A percentile compares a stretch with the other conserved stretches of the same genome.
Evolutionary conservation across 2,113 vertebrate genomes (phyloP).

Genomic region (Sardina pilchardus): DNA sequence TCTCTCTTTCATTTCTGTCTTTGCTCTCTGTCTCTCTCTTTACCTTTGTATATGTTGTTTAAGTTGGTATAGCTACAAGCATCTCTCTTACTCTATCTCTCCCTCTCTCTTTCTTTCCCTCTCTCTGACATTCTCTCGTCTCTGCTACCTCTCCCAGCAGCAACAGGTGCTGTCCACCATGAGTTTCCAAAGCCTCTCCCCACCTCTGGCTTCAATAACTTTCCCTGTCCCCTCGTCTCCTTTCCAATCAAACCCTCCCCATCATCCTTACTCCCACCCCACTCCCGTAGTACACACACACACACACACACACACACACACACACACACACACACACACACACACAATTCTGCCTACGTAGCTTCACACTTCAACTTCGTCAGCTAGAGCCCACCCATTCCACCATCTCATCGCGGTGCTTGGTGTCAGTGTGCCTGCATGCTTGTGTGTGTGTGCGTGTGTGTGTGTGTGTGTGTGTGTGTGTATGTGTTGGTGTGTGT

Average conservation of each 20-base stretch:
- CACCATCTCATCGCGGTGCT: background rate
- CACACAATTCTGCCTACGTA: background rate
- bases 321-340: background rate
- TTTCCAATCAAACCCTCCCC: background rate
- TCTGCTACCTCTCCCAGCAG: background rate
- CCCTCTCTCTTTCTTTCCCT: constrained; percentile 13
- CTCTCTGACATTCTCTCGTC: background rate
- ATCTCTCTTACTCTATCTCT: background rate
- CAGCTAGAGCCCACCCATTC: constrained; percentile 43
- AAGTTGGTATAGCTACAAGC: background rate
- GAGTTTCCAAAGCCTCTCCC: background rate
- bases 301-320: background rate
- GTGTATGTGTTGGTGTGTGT: constrained; percentile 29
- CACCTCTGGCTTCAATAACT: background rate
- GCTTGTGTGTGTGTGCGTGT: background rate
- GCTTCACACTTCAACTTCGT: background rate
- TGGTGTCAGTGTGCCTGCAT: background rate
- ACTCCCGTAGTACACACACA: background rate
- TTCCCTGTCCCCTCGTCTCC: background rate
- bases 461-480: background rate
- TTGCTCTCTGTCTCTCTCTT: constrained; percentile 1
- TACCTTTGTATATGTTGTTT: background rate
- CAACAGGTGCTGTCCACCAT: constrained; percentile 62
- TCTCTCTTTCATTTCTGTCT: constrained; percentile 39
- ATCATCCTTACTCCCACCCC: background rate